Evolutionary conservation across 30 jellyfish, hydroid and myxozoan species (phyloP).

Genomic region (Phacellophora camtschatica): DNA sequence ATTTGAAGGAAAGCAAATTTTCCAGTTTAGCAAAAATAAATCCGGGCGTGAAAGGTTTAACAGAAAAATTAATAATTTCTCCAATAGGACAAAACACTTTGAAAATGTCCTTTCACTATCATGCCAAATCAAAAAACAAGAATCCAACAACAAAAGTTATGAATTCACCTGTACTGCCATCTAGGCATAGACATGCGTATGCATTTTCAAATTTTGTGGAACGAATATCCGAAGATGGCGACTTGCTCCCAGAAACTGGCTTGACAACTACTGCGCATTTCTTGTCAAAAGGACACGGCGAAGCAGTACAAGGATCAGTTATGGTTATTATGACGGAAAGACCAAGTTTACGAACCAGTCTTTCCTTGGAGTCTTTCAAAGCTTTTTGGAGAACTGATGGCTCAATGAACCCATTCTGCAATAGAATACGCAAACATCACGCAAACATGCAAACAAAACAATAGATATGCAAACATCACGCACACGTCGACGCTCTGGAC

Average conservation of each 20-base stretch:
- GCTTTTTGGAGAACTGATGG: slow-evolving; percentile 47
- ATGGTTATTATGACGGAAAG: slow-evolving; percentile 32
- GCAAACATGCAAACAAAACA: no score
- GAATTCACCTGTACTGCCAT: slow-evolving; percentile 66
- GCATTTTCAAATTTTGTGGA: slow-evolving; percentile 21
- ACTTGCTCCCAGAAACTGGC: slow-evolving; percentile 9
- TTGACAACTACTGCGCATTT: slow-evolving; percentile 58
- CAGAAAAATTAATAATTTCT: no score
- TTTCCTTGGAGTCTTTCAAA: slow-evolving; percentile 10
- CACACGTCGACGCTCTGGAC: no score
- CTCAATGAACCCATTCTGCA: slow-evolving; percentile 42
- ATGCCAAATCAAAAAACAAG: no score
- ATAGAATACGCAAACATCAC: not conserved
- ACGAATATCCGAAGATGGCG: not conserved
- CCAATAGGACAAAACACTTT: no score
- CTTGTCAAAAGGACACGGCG: slow-evolving; percentile 72
- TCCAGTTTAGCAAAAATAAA: no score
- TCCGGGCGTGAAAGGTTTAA: no score
- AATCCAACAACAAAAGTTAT: no score
- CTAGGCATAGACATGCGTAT: slow-evolving; percentile 60
- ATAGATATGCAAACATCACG: no score
- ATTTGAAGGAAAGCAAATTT: no score
- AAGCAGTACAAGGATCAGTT: slow-evolving; percentile 61
- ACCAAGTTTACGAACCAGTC: slow-evolving; percentile 38
- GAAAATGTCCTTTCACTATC: no score